phyloP scores from a whole-genome alignment of 2,888 invertebrate genomes.

The Orthosia gothica region DNA sequence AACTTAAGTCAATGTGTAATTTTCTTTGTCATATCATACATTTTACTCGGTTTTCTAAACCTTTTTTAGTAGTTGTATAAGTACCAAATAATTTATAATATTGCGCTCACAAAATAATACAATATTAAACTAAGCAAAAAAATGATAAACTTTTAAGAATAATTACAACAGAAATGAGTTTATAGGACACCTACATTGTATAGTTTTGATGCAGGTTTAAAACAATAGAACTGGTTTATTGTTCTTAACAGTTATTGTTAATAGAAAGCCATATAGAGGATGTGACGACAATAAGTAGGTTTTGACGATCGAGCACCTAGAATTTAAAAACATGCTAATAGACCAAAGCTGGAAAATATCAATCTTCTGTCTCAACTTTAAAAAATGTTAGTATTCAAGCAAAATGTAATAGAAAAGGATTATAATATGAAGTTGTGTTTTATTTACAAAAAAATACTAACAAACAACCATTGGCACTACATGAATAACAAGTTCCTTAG shows the following conservation, averaged over 20 bases:
- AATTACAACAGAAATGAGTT: constrained; percentile 33
- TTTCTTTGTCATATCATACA: constrained; percentile 3
- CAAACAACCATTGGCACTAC: constrained; percentile 86
- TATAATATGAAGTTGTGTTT: constrained; percentile 44
- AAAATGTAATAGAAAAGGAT: constrained; percentile 37
- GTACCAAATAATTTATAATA: constrained; percentile 26
- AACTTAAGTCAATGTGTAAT: constrained; percentile 1
- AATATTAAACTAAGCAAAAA: constrained; percentile 11
- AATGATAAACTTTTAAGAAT: constrained; percentile 3
- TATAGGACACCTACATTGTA: constrained; percentile 13
- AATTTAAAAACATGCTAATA: constrained; percentile 28
- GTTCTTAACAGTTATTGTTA: constrained; percentile 20
- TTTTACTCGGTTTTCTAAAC: constrained; percentile 1
- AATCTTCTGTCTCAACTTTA: constrained; percentile 31
- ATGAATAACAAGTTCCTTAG: constrained; percentile 72
- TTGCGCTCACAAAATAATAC: constrained; percentile 15
- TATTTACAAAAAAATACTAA: constrained; percentile 75
- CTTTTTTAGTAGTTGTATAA: neutral
- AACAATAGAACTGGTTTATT: constrained; percentile 39
- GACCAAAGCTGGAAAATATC: constrained; percentile 28
- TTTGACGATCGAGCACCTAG: constrained; percentile 29
- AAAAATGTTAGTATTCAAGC: constrained; percentile 61
- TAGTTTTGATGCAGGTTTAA: constrained; percentile 24
- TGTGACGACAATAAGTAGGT: constrained; percentile 14
- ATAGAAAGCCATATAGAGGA: constrained; percentile 28